Base-by-base conservation (phyloP, 1,140 invertebrate genomes). In the Colletes gigas region DNA sequence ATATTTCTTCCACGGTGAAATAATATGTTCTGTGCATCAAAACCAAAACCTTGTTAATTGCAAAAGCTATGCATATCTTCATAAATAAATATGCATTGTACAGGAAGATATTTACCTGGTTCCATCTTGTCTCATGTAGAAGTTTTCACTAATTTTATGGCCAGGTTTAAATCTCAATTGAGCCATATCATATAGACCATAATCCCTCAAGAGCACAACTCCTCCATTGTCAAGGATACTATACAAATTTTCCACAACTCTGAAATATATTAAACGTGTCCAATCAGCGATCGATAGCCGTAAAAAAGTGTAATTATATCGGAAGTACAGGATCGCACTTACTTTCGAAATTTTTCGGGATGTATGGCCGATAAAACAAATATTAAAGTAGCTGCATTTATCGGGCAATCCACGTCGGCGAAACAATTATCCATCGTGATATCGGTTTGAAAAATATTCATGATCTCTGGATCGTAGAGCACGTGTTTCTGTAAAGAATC, bases 171-270 rank as follows among this genome's bases (percentile, higher is more conserved):
- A 99, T 68, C 99, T 94, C 4, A 99, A 88, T 92, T 99, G 99
- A 4, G 99, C 98, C 96, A 99, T 97, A 93, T 99, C 99, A 91
- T 99, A 98, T n/a, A 98, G 92, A 0, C 98, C 99, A 93, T 99
- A 99, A 94, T 99, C 99, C 87, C 99, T 93, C 87, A 99, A 98
- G 6, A 99, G 92, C 5, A 99, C 90, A 54, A 97, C 90, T 17
- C 98, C 99, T 21, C 97, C 97, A 0, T 96, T 96, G 82, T 95
- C 96, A 0, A 99, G 92, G 9, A 97, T 92, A 79, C 94, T 91
- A 84, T 93, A 95, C 4, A 98, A 90, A 92, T 97, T 98, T 65
- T 92, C 88, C 0, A 98, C 90, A 12, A 96, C 97, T 55, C 91
- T 91, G 17, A 82, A 47, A 85, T 19, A 76, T 52, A 68, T 67